Evolutionary conservation across 2,888 invertebrate genomes (phyloP).

Genomic region (Galeruca laticollis): DNA sequence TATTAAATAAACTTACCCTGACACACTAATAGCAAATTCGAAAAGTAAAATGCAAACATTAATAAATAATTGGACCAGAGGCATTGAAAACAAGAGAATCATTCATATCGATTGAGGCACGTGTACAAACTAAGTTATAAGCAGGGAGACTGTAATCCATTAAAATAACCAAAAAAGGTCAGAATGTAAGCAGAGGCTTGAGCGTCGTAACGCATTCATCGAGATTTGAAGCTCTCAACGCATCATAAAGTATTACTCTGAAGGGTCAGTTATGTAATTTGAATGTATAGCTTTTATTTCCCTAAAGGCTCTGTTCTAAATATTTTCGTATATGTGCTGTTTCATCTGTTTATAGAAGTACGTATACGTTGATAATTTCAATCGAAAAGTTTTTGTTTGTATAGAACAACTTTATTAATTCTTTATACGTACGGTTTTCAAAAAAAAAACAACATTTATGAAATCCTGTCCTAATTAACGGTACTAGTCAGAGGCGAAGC

Average conservation of each 20-base stretch:
- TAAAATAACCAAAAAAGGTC: conserved; percentile 17
- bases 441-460: too few species aligned
- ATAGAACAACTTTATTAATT: too few species aligned
- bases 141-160: conserved; percentile 16
- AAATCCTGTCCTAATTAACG: too few species aligned
- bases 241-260: conserved; percentile 39
- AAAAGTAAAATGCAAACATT: too few species aligned
- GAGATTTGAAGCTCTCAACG: conserved; percentile 35
- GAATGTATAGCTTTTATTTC: conserved; percentile 35
- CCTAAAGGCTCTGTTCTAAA: neutral
- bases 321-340: neutral
- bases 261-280: conserved; percentile 41
- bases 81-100: neutral
- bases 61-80: too few species aligned
- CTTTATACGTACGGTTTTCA: too few species aligned
- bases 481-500: too few species aligned
- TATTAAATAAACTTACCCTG: too few species aligned
- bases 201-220: conserved; percentile 35
- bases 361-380: too few species aligned
- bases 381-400: too few species aligned
- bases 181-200: conserved; percentile 25
- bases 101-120: neutral
- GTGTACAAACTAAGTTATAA: conserved; percentile 14
- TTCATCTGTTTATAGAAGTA: too few species aligned
- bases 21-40: too few species aligned